Conservation (phyloP, 2,113 vertebrate genomes). For the Lontra canadensis region DNA sequence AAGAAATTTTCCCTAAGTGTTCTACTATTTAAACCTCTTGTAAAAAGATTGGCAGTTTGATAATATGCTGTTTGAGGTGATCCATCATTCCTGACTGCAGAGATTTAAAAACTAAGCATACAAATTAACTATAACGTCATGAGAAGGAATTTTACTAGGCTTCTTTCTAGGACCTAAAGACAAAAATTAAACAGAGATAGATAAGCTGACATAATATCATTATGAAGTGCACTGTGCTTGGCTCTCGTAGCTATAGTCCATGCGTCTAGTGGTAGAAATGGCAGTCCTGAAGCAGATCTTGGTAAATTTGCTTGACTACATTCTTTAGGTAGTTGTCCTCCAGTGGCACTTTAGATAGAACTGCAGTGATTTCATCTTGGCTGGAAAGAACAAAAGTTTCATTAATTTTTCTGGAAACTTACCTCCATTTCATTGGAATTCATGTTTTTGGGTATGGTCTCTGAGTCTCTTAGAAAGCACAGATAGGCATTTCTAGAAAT, state of each 20-base stretch:
- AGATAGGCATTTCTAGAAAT: conserved; percentile 33
- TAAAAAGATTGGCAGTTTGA: not conserved
- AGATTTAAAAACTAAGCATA: conserved; percentile 44
- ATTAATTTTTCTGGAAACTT: conserved; percentile 58
- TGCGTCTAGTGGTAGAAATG: not conserved
- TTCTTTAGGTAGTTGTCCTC: conserved; percentile 84
- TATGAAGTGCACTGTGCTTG: not conserved
- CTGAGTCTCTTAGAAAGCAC: conserved; percentile 9
- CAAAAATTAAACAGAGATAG: conserved; percentile 8
- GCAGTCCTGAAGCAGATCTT: conserved; percentile 74
- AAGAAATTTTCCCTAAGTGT: not conserved
- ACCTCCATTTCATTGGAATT: conserved; percentile 3
- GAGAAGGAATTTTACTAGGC: conserved; percentile 42
- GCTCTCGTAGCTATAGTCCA: not conserved
- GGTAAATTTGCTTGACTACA: conserved; percentile 77
- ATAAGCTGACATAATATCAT: not conserved
- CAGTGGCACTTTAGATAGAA: conserved; percentile 79
- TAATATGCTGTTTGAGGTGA: not conserved
- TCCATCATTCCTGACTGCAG: not conserved
- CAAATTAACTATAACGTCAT: conserved; percentile 39
- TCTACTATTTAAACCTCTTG: not conserved
- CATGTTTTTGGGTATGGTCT: not conserved
- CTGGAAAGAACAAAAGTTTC: conserved; percentile 78
- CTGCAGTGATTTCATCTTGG: conserved; percentile 77
- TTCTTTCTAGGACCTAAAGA: conserved; percentile 41